phyloP scores from a whole-genome alignment of 2,113 vertebrate species.

The Mormyrus iriodes region DNA sequence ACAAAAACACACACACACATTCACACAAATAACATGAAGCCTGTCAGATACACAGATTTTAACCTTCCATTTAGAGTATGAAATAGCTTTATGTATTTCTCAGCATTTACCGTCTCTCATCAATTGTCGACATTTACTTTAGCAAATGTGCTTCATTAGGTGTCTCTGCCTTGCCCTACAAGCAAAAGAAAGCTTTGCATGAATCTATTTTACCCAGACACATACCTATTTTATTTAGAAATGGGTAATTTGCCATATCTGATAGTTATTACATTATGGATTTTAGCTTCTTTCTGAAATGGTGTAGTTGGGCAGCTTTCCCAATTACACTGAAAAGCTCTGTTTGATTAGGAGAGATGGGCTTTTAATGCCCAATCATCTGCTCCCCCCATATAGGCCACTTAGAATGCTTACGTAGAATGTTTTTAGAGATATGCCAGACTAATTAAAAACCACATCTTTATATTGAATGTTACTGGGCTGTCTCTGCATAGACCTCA shows the following conservation, averaged over 20 bases:
- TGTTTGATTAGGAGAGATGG: background rate
- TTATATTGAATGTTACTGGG: background rate
- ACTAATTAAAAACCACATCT: conserved; percentile 12
- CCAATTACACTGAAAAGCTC: background rate
- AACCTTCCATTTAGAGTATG: background rate
- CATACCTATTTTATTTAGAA: background rate
- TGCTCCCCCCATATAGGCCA: background rate
- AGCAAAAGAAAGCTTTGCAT: background rate
- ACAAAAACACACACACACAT: background rate
- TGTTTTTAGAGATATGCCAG: background rate
- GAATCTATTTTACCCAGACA: background rate
- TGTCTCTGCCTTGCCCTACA: background rate
- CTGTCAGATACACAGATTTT: background rate
- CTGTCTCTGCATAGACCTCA: background rate
- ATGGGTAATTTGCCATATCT: background rate
- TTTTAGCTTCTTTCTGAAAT: conserved; percentile 5
- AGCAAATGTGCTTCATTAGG: background rate
- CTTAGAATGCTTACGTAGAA: background rate
- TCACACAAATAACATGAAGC: background rate
- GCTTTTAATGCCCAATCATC: background rate
- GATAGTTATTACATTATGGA: background rate
- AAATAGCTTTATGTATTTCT: background rate
- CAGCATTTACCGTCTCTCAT: background rate
- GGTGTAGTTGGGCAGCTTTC: background rate
- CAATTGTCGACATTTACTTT: background rate